Conservation (phyloP, 2,888 invertebrate genomes). For the Megalurothrips usitatus region DNA sequence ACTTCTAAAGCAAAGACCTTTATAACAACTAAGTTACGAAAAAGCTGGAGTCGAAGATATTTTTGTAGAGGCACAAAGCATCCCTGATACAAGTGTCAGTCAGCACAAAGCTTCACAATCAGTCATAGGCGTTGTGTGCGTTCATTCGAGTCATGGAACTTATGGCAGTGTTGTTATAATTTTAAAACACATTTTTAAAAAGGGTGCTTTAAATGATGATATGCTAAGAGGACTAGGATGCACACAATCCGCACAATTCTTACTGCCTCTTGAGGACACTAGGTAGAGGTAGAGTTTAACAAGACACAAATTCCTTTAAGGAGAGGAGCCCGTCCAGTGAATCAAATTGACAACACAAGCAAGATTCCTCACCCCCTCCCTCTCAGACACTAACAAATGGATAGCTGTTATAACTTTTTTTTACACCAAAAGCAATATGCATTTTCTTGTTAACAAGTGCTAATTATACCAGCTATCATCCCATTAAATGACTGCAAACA, state of each 20-base stretch:
- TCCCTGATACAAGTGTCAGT: neutral
- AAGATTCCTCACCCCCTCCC: neutral
- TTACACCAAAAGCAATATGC: neutral
- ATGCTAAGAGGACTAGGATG: conserved; percentile 1
- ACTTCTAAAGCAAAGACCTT: neutral
- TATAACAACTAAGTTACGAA: neutral
- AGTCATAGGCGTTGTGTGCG: neutral
- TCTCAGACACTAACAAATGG: neutral
- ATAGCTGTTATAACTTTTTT: neutral
- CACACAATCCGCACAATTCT: neutral
- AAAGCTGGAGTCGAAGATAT: neutral
- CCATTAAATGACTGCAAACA: neutral
- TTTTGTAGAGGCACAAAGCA: neutral
- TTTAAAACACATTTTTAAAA: neutral
- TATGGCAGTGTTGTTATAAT: neutral
- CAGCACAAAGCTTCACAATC: neutral
- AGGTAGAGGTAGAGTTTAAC: neutral
- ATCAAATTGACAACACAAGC: neutral
- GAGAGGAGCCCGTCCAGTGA: neutral
- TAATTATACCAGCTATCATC: no score
- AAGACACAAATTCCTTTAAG: no score
- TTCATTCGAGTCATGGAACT: neutral
- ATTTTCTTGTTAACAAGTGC: no score
- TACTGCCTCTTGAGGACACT: neutral
- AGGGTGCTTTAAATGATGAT: neutral